Evolutionary conservation across 1,140 invertebrate species (phyloP).

Genomic region (Himalopsyche phryganea): DNA sequence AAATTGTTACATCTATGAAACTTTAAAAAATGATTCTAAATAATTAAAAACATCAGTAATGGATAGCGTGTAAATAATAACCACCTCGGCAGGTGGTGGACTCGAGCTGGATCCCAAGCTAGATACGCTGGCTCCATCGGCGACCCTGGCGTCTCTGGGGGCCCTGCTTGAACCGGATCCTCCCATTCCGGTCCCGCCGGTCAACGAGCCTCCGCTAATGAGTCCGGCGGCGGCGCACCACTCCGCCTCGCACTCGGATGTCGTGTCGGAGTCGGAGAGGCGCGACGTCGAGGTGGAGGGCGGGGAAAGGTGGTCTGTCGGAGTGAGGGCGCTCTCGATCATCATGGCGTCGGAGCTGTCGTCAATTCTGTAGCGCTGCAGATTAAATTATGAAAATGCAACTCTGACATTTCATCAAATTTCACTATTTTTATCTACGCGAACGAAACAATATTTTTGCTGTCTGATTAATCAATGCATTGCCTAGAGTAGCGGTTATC

Average conservation of each 20-base stretch:
- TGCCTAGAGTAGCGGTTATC: too few species aligned
- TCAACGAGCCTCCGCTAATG: neutral
- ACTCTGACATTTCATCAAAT: neutral
- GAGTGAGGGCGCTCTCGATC: conserved; percentile 58
- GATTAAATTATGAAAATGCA: neutral
- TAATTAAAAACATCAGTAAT: too few species aligned
- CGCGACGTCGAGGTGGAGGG: conserved; percentile 82
- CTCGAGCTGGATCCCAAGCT: conserved; percentile 85
- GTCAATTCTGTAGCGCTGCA: conserved; percentile 14
- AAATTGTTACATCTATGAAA: too few species aligned
- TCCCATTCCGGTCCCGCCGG: conserved; percentile 31
- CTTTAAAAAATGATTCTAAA: too few species aligned
- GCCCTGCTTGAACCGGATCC: conserved; percentile 38
- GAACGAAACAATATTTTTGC: too few species aligned
- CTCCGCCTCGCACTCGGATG: conserved; percentile 85
- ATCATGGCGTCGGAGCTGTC: conserved; percentile 43
- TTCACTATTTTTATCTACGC: neutral
- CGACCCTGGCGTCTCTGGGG: conserved; percentile 49
- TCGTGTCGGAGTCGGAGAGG: conserved; percentile 87
- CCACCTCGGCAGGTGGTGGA: conserved; percentile 56
- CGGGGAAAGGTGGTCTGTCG: conserved; percentile 87
- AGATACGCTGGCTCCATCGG: conserved; percentile 77
- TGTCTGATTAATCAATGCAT: too few species aligned
- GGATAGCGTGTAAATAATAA: too few species aligned
- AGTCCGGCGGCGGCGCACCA: conserved; percentile 58